These are phyloP conservation scores for Axis porcinus DNA, from an alignment of 2,113 vertebrate species.

Conservation along the genomic window DNA sequence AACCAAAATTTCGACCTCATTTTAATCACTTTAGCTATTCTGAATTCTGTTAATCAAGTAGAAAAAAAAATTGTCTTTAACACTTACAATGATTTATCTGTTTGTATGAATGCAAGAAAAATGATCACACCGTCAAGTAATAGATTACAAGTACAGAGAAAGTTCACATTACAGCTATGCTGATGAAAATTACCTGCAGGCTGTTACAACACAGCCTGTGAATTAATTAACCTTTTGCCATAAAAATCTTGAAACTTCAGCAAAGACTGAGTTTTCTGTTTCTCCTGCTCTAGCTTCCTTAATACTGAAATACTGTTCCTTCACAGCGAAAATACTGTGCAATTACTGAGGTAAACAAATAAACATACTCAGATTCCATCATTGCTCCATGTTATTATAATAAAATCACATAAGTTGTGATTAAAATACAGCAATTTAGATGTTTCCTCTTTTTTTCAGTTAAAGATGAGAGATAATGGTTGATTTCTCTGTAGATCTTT, in stretches of 20 bases:
- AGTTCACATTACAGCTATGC: constrained; percentile 27
- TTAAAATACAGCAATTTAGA: not conserved
- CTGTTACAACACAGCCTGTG: constrained; percentile 15
- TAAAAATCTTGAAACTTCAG: constrained; percentile 33
- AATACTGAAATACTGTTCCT: not conserved
- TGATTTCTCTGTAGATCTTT: accelerated
- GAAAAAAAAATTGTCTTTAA: constrained; percentile 1
- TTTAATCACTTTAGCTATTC: constrained; percentile 58
- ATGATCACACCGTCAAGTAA: not conserved
- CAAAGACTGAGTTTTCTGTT: constrained; percentile 12
- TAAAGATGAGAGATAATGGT: not conserved
- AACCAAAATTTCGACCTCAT: constrained; percentile 44
- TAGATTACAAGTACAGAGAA: constrained; percentile 17
- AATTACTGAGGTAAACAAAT: not conserved
- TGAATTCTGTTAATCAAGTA: constrained; percentile 62
- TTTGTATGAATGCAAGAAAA: constrained; percentile 63
- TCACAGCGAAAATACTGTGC: not conserved
- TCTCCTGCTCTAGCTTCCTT: not conserved
- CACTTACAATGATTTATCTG: constrained; percentile 56
- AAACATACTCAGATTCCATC: not conserved
- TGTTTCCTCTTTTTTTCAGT: not conserved
- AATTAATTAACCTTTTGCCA: constrained; percentile 73
- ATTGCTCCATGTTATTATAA: accelerated
- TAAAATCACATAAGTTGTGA: not conserved
- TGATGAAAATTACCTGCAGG: constrained; percentile 61